Evolutionary conservation across 2,888 invertebrate genomes (phyloP), one percentile per base, ranked within the genome.

Genomic region (Eristalinus sepulchralis): DNA sequence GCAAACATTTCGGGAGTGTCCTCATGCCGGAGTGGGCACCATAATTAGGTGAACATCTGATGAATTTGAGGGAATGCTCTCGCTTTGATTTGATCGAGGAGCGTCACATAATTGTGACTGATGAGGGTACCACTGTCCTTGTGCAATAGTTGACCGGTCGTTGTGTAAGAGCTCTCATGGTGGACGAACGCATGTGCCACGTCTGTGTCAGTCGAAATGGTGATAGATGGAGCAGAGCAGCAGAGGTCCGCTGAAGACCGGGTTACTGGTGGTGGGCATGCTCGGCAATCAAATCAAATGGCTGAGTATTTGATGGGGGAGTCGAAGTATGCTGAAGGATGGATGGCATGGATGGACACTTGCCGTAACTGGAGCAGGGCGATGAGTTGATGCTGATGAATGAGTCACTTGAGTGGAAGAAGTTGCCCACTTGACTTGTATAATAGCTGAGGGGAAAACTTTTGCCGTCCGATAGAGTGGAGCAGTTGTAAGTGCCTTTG

Each of bases 41-140:
- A 59, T 57, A 79, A 68, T 75, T 75, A 79, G 66, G 62, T 17
- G 27, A n/a, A 55, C 66, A 67, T 82, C 33, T 33, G 24, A 36
- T 62, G 77, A 47, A 17, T 53, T 24, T 36, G 33, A 24, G 59
- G 33, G n/a, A 78, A 57, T 47, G 62, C 70, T 70, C 39, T 59
- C 22, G 57, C 27, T 39, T 70, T 39, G 57, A 39, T 71, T 78
- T 64, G 63, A 78, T 78, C 64, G 31, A 60, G 31, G 33, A 20
- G n/a, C 57, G 27, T n/a, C 27, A 17, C 9, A 33, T 57, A 36
- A 24, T 68, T 57, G 57, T 34, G 57, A 36, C 6, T 59, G 10
- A 36, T 47, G 47, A 17, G 8, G 47, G 47, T 47, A 1, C n/a
- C 17, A 2, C 4, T 8, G 47, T 17, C 17, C 8, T 47, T 9